phyloP scores from a whole-genome alignment of 1,140 invertebrate species.

The Diuraphis noxia region DNA sequence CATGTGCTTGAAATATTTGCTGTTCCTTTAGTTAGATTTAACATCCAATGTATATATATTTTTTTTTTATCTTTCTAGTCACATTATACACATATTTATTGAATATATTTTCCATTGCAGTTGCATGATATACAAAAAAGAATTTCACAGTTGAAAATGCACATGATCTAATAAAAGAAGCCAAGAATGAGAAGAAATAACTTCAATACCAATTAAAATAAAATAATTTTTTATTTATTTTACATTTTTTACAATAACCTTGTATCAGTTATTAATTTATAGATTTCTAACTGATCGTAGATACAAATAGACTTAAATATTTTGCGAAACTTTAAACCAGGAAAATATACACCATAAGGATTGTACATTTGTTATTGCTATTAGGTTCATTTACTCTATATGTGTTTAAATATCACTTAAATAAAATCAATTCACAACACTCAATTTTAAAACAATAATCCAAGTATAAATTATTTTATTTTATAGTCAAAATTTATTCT shows the following conservation, averaged over 20 bases:
- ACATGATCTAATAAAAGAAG: neutral
- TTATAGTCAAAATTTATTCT: neutral
- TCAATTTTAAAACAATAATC: neutral
- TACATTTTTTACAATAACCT: no score
- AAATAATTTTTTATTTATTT: neutral
- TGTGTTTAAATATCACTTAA: neutral
- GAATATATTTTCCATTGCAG: neutral
- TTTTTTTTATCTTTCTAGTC: neutral
- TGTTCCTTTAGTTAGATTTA: no score
- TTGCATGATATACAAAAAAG: conserved; percentile 33
- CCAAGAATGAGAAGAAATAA: neutral
- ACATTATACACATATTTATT: neutral
- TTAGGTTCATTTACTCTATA: neutral
- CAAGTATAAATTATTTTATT: neutral
- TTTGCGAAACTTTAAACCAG: no score
- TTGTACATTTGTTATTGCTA: neutral
- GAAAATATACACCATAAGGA: no score
- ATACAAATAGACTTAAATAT: no score
- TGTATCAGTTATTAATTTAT: no score
- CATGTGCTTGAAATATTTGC: no score
- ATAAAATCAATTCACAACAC: neutral
- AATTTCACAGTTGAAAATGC: neutral
- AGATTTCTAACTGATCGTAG: no score
- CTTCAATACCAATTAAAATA: neutral
- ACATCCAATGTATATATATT: neutral